phyloP scores from a whole-genome alignment of 2,113 vertebrate species.

The Dendrocopos noguchii region DNA sequence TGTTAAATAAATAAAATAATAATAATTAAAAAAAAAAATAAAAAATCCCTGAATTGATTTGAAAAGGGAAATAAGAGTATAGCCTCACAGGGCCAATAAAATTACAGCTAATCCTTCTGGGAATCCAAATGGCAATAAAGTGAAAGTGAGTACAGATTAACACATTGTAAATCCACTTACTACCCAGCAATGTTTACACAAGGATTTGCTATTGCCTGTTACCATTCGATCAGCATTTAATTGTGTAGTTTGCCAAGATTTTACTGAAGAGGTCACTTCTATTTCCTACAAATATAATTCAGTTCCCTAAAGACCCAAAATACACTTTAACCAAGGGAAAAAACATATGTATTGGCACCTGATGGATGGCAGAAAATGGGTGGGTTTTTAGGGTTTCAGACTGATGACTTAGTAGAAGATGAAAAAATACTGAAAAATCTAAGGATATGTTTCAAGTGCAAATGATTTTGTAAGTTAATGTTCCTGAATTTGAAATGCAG shows the following conservation, averaged over 20 bases:
- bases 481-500: conserved; percentile 19
- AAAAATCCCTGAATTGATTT: conserved; percentile 47
- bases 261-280: conserved; percentile 70
- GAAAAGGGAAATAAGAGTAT: conserved; percentile 76
- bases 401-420: conserved; percentile 32
- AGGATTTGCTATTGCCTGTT: conserved; percentile 79
- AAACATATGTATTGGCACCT: conserved; percentile 13
- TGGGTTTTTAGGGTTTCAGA: conserved; percentile 16
- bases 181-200: conserved; percentile 80
- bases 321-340: conserved; percentile 55
- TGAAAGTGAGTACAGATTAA: conserved; percentile 88
- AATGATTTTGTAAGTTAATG: conserved; percentile 13
- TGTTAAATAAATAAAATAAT: conserved; percentile 69
- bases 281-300: conserved; percentile 72
- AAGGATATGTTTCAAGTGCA: conserved; percentile 30
- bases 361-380: conserved; percentile 19
- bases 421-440: conserved; percentile 14
- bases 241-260: conserved; percentile 78
- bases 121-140: conserved; percentile 93
- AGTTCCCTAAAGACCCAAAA: conserved; percentile 70
- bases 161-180: conserved; percentile 88
- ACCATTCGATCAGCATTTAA: conserved; percentile 85
- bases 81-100: conserved; percentile 88
- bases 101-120: conserved; percentile 91
- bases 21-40: neutral